Evolutionary conservation across 2,797 vertebrate genomes (phyloP).

Genomic region (Syndactyla subalaris): DNA sequence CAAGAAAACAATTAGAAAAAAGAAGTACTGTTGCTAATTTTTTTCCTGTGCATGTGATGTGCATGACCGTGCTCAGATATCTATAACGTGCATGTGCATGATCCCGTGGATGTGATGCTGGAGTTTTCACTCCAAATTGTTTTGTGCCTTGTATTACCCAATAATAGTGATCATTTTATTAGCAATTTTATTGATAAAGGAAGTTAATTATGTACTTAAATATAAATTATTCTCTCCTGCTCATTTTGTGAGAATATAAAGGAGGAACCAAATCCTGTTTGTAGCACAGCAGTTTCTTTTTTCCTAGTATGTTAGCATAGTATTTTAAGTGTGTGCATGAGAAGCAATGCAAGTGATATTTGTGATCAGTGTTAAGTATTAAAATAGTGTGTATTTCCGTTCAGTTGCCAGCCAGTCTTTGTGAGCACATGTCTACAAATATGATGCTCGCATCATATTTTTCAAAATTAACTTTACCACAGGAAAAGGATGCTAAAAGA

Average conservation of each 20-base stretch:
- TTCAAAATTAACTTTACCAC: conserved; percentile 36
- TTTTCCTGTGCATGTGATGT: conserved; percentile 61
- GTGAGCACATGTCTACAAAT: conserved; percentile 63
- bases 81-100: conserved; percentile 78
- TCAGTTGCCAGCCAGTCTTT: conserved; percentile 28
- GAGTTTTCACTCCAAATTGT: conserved; percentile 64
- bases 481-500: conserved; percentile 76
- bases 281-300: not conserved
- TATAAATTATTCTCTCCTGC: conserved; percentile 5
- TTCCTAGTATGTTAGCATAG: not conserved
- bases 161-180: conserved; percentile 59
- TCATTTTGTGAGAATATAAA: conserved; percentile 7
- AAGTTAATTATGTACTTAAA: conserved; percentile 10
- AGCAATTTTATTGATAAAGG: not conserved
- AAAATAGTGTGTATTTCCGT: not conserved
- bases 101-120: conserved; percentile 45
- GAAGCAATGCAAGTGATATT: not conserved
- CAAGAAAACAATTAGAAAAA: not conserved
- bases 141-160: conserved; percentile 62
- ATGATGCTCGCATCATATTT: conserved; percentile 71
- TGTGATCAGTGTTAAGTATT: conserved; percentile 10
- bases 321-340: conserved; percentile 42
- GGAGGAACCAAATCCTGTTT: not conserved
- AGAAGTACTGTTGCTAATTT: conserved; percentile 56
- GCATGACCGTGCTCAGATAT: conserved; percentile 53